A percentile compares a stretch with the other conserved stretches of the same genome.
These are phyloP conservation scores for Avahi laniger DNA, from an alignment of 2,797 vertebrate genomes.

Conservation along the genomic window DNA sequence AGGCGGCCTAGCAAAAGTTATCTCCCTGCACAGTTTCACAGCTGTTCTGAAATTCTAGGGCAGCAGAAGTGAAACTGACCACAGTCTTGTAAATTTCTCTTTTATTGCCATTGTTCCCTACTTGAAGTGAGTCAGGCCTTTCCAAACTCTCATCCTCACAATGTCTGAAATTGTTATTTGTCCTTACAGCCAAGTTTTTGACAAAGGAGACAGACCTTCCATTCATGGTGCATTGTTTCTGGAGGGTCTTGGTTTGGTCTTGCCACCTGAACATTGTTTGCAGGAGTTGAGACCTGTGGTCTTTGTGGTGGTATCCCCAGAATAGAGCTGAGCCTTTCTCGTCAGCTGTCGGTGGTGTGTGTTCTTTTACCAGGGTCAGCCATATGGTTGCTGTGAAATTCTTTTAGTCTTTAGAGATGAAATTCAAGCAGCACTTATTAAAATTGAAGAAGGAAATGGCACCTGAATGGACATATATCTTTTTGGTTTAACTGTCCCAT, in stretches of 20 bases:
- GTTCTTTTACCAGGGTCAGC: background rate
- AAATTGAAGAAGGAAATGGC: background rate
- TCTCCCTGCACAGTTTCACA: conserved; percentile 38
- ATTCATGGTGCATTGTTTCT: background rate
- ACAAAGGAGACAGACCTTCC: background rate
- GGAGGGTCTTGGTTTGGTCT: background rate
- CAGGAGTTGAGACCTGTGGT: background rate
- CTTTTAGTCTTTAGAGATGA: conserved; percentile 31
- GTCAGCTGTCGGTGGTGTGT: background rate
- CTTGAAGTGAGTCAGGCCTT: background rate
- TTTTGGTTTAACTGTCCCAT: background rate
- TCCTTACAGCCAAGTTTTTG: background rate
- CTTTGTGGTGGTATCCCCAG: background rate
- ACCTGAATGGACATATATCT: background rate
- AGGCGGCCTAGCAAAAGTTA: conserved; percentile 11
- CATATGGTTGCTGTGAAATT: background rate
- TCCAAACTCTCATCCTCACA: background rate
- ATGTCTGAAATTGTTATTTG: background rate
- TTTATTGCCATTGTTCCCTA: background rate
- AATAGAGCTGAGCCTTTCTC: background rate
- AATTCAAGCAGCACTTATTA: background rate
- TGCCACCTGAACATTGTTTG: background rate
- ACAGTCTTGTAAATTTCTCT: conserved; percentile 4
- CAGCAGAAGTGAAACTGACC: conserved; percentile 70
- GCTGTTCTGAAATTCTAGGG: conserved; percentile 50